Conservation (phyloP, 2,888 invertebrate genomes). For the Temnothorax unifasciatus region DNA sequence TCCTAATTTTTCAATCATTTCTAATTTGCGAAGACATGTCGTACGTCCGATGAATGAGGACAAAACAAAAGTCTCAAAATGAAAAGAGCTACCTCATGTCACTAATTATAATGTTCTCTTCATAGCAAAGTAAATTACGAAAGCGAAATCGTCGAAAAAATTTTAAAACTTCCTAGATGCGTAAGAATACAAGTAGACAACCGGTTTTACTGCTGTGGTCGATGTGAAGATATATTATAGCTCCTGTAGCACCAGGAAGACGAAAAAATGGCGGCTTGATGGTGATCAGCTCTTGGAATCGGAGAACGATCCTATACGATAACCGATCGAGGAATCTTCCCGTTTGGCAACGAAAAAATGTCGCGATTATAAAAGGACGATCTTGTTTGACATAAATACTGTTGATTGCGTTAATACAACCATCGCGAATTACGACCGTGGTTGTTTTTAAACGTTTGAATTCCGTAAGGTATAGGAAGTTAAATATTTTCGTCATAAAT, state of each 20-base stretch:
- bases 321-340: constrained; percentile 10
- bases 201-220: constrained; percentile 73
- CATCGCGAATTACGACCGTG: neutral
- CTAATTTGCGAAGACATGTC: neutral
- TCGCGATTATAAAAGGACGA: constrained; percentile 5
- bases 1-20: constrained; percentile 5
- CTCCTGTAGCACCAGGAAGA: constrained; percentile 1
- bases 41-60: neutral
- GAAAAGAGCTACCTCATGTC: neutral
- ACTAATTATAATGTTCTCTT: neutral
- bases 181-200: constrained; percentile 70
- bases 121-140: constrained; percentile 12
- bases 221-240: constrained; percentile 56
- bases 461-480: neutral
- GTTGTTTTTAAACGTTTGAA: neutral
- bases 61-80: neutral
- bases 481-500: neutral
- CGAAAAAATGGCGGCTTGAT: constrained; percentile 27
- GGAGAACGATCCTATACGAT: constrained; percentile 1
- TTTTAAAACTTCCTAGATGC: constrained; percentile 73
- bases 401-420: neutral
- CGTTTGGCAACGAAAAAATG: constrained; percentile 9
- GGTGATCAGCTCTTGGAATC: constrained; percentile 33
- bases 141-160: constrained; percentile 61
- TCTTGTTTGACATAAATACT: constrained; percentile 15